Conservation (phyloP, 2,797 vertebrate genomes). For the Enteromius fasciolatus region DNA sequence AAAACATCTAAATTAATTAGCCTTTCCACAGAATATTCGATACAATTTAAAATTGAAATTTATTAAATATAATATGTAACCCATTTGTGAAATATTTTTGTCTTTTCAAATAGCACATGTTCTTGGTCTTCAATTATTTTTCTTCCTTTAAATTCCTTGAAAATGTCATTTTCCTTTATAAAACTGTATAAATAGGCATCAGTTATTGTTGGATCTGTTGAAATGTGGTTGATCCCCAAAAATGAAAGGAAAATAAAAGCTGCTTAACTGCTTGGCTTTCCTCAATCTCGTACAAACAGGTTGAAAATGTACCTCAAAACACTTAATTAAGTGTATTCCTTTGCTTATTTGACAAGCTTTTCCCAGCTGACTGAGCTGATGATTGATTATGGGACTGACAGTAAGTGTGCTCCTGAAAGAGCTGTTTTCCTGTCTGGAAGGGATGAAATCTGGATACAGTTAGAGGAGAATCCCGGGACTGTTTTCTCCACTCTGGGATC, state of each 20-base stretch:
- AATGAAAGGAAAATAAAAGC: slow-evolving; percentile 28
- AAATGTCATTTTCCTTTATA: not conserved
- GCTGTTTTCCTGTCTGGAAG: slow-evolving; percentile 26
- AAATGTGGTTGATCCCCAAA: slow-evolving; percentile 6
- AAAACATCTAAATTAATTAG: too few relatives aligned
- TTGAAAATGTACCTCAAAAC: not conserved
- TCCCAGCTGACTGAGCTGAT: not conserved
- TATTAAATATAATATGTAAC: not conserved
- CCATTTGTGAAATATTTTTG: too few relatives aligned
- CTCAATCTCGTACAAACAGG: not conserved
- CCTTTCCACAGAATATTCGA: too few relatives aligned
- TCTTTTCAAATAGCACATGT: not conserved
- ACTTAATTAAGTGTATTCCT: not conserved
- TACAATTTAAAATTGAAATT: not conserved
- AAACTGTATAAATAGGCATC: not conserved
- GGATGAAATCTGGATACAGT: slow-evolving; percentile 29
- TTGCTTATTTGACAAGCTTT: slow-evolving; percentile 11
- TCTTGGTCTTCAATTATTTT: not conserved
- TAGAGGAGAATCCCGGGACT: slow-evolving; percentile 3
- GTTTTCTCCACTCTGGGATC: not conserved
- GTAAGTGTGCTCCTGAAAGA: slow-evolving; percentile 8
- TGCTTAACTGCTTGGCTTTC: not conserved
- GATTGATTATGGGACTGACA: slow-evolving; percentile 30
- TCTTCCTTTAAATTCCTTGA: not conserved
- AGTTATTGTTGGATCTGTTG: slow-evolving; percentile 8